A percentile compares a stretch with the other conserved stretches of the same genome.
Conservation (phyloP, 2,113 vertebrate species). For the Hemiscyllium ocellatum region DNA sequence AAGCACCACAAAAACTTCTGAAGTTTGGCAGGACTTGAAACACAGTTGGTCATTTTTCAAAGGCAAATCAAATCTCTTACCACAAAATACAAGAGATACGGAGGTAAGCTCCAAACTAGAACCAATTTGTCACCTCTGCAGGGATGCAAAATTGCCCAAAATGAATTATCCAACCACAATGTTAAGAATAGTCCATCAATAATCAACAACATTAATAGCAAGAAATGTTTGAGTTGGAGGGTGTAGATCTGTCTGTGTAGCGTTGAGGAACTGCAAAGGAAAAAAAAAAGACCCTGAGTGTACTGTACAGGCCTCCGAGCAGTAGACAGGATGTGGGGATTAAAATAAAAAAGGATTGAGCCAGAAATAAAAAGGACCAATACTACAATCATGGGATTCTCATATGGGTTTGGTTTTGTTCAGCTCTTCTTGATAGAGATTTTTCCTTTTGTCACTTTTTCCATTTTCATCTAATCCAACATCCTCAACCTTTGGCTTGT, state of each 20-base stretch:
- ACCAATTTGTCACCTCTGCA: background rate
- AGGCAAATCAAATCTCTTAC: background rate
- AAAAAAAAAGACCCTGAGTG: too few relatives aligned
- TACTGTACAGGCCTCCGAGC: too few relatives aligned
- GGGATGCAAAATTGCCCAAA: background rate
- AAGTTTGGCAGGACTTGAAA: background rate
- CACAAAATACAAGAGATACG: background rate
- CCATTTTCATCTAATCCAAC: constrained; percentile 73
- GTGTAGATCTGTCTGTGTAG: too few relatives aligned
- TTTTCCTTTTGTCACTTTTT: constrained; percentile 66
- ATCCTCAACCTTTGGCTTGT: constrained; percentile 74
- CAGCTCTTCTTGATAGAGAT: constrained; percentile 25
- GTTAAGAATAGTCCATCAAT: background rate
- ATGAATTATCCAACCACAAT: background rate
- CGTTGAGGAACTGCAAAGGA: too few relatives aligned
- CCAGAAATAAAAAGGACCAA: too few relatives aligned
- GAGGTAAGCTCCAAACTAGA: background rate
- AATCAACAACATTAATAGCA: too few relatives aligned
- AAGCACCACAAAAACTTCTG: background rate
- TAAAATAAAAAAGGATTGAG: too few relatives aligned
- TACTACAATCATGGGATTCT: too few relatives aligned
- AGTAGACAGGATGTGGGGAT: too few relatives aligned
- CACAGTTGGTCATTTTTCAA: background rate
- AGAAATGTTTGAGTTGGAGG: too few relatives aligned
- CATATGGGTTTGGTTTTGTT: too few relatives aligned